phyloP scores from a whole-genome alignment of 2,797 vertebrate species.

The Phataginus tetradactyla region DNA sequence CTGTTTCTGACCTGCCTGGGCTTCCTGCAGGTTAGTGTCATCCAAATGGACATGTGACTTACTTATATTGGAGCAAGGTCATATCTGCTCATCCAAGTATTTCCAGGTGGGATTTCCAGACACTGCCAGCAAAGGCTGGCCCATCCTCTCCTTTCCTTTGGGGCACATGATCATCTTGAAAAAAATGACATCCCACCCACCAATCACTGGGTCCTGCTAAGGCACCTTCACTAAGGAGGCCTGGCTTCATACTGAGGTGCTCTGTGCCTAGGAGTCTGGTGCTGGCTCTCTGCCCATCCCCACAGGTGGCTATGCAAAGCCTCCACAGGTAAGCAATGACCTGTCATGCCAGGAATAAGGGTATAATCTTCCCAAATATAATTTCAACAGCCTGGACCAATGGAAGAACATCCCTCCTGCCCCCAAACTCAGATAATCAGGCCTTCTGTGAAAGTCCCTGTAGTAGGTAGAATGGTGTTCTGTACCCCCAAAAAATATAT shows the following conservation, averaged over 20 bases:
- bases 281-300: neutral
- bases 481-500: neutral
- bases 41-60: neutral
- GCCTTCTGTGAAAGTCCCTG: neutral
- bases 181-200: neutral
- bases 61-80: neutral
- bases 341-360: neutral
- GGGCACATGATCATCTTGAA: neutral
- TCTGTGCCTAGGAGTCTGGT: neutral
- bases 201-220: neutral
- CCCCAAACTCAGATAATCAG: neutral
- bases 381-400: neutral
- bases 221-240: neutral
- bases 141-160: neutral
- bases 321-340: neutral
- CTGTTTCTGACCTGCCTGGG: neutral
- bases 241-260: neutral
- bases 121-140: neutral
- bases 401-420: neutral
- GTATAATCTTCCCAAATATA: neutral
- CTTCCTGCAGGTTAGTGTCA: neutral
- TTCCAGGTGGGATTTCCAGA: neutral
- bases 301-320: neutral
- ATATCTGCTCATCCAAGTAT: neutral
- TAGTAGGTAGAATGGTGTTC: neutral